These are phyloP conservation scores for Bemisia tabaci DNA, from an alignment of 1,140 invertebrate species.

Conservation along the genomic window DNA sequence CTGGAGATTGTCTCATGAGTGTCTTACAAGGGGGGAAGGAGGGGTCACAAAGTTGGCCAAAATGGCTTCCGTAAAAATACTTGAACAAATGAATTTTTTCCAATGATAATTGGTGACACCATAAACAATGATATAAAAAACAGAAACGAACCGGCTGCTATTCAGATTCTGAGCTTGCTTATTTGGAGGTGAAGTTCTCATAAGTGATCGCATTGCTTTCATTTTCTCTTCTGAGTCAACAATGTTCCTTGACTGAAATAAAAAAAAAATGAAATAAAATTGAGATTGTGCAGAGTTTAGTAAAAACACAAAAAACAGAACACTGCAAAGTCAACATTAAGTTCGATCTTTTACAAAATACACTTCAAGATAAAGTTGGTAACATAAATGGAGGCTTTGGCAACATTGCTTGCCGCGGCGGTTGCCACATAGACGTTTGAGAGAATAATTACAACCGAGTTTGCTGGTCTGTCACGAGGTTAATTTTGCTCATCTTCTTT, in stretches of 20 bases:
- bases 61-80: too few relatives aligned
- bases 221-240: background rate
- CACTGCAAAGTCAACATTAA: background rate
- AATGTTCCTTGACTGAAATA: background rate
- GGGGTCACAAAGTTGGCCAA: background rate
- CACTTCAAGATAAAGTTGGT: too few relatives aligned
- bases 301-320: background rate
- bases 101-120: too few relatives aligned
- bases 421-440: too few relatives aligned
- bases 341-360: background rate
- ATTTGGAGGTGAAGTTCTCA: background rate
- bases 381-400: too few relatives aligned
- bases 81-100: background rate
- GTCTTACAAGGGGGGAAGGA: background rate
- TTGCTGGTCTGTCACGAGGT: too few relatives aligned
- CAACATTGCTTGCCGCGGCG: too few relatives aligned
- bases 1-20: too few relatives aligned
- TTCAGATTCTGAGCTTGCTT: background rate
- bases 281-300: background rate
- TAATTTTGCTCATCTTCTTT: too few relatives aligned
- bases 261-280: background rate
- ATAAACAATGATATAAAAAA: too few relatives aligned
- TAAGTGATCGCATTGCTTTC: background rate
- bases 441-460: too few relatives aligned
- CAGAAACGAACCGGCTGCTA: too few relatives aligned